phyloP scores from a whole-genome alignment of 2,888 invertebrate genomes.

The Cephus pulcher region DNA sequence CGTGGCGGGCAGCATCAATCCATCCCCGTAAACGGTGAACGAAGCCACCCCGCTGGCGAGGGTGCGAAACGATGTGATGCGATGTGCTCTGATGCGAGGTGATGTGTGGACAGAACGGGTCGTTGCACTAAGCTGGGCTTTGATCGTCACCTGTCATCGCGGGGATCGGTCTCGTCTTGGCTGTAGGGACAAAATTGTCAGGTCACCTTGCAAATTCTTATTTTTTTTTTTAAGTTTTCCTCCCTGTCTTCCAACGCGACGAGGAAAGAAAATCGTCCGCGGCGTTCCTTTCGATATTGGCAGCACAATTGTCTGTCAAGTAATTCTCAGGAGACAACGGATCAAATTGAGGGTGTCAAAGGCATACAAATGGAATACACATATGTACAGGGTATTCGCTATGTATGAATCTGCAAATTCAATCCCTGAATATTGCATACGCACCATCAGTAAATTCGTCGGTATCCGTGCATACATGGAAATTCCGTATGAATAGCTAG shows the following conservation, averaged over 20 bases:
- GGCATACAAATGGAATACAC: background rate
- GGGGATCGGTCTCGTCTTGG: background rate
- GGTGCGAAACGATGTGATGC: slow-evolving; percentile 25
- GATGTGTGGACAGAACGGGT: slow-evolving; percentile 58
- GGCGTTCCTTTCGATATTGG: background rate
- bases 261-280: background rate
- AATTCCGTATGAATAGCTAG: background rate
- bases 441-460: background rate
- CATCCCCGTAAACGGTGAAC: slow-evolving; percentile 63
- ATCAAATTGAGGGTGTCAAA: background rate
- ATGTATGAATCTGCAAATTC: background rate
- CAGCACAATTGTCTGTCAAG: background rate
- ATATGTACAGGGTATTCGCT: background rate
- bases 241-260: background rate
- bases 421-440: background rate
- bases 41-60: slow-evolving; percentile 34
- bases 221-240: background rate
- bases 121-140: slow-evolving; percentile 59
- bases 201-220: background rate
- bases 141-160: slow-evolving; percentile 57
- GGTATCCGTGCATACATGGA: background rate
- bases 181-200: background rate
- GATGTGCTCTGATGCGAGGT: slow-evolving; percentile 32
- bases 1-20: slow-evolving; percentile 63
- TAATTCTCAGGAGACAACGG: background rate